These are phyloP conservation scores for Drosophila borborema DNA, from an alignment of 2,888 invertebrate species.

Conservation along the genomic window DNA sequence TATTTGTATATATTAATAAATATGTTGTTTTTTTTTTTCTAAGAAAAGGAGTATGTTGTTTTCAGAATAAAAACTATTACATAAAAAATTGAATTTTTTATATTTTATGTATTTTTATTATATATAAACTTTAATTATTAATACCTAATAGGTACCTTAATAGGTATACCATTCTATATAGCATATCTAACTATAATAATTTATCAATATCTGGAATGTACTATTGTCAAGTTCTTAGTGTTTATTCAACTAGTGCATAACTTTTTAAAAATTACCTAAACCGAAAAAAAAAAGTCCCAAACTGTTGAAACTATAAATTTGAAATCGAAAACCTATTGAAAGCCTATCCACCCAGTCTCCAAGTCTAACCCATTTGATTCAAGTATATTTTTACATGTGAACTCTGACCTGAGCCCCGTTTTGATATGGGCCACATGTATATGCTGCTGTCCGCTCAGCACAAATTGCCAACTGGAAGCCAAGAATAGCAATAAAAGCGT, in stretches of 20 bases:
- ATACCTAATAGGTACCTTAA: too few species aligned
- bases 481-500: conserved; percentile 66
- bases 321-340: neutral
- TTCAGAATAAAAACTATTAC: too few species aligned
- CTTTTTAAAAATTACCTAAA: neutral
- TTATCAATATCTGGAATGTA: neutral
- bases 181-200: neutral
- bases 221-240: too few species aligned
- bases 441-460: conserved; percentile 20
- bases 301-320: neutral
- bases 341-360: neutral
- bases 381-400: conserved; percentile 50
- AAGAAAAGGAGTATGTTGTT: too few species aligned
- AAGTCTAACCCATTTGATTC: conserved; percentile 46
- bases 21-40: too few species aligned
- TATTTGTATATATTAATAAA: too few species aligned
- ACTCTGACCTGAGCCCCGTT: conserved; percentile 53
- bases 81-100: too few species aligned
- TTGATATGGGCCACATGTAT: conserved; percentile 60
- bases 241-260: too few species aligned
- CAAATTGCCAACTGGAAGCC: conserved; percentile 54
- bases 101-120: too few species aligned
- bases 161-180: too few species aligned
- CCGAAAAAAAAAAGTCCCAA: neutral
- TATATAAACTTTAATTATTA: too few species aligned